Percentiles rank a stretch among this genome's conserved stretches.
These are phyloP conservation scores for mouse (Mus musculus) DNA, from an alignment of 2,113 vertebrate genomes.

Conservation along the genomic window DNA sequence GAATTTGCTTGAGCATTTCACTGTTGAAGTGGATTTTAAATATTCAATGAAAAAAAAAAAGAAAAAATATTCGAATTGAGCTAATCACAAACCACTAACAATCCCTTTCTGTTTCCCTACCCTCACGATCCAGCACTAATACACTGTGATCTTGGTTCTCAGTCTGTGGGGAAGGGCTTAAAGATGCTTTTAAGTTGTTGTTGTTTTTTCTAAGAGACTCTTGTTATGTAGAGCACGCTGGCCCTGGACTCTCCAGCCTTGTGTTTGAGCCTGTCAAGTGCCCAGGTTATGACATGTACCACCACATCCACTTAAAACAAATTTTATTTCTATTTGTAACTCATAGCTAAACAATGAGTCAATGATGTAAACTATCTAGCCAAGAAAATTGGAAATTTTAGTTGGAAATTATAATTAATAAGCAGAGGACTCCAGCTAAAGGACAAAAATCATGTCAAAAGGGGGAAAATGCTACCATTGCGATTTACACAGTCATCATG, in stretches of 20 bases:
- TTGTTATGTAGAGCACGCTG: neutral
- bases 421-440: neutral
- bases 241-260: neutral
- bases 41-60: too few species aligned
- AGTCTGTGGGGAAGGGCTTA: neutral
- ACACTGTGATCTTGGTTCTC: neutral
- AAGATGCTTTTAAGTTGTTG: neutral
- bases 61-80: too few species aligned
- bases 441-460: constrained; percentile 26
- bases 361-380: neutral
- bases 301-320: neutral
- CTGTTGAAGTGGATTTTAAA: neutral
- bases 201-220: neutral
- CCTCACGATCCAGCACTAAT: too few species aligned
- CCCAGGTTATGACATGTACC: neutral
- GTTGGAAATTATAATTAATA: constrained; percentile 6
- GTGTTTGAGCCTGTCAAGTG: neutral
- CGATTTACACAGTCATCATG: neutral
- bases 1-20: neutral
- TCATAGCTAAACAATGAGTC: neutral
- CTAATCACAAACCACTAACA: neutral
- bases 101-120: neutral
- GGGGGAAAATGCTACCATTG: neutral
- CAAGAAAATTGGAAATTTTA: neutral
- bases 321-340: neutral